Evolutionary conservation across 2,797 vertebrate genomes (phyloP).

Genomic region (Pangasius krempfi): DNA sequence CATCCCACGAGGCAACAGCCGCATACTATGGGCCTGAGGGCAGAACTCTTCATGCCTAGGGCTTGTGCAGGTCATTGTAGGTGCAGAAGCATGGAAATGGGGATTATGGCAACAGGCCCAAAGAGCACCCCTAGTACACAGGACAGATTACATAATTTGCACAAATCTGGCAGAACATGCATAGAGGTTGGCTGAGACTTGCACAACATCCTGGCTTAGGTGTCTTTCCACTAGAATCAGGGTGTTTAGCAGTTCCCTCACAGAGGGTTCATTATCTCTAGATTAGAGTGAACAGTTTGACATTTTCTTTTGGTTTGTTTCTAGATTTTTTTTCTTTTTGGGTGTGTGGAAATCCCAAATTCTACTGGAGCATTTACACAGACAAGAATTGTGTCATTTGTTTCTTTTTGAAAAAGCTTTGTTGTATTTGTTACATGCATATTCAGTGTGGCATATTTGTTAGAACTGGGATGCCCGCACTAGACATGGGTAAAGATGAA

Average conservation of each 20-base stretch:
- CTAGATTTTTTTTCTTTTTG: not conserved
- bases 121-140: not conserved
- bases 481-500: slow-evolving; percentile 45
- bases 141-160: not conserved
- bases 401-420: not conserved
- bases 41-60: not conserved
- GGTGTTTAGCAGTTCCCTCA: not conserved
- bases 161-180: not conserved
- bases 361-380: not conserved
- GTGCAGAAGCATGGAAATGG: not conserved
- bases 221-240: not conserved
- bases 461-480: slow-evolving; percentile 33
- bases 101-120: slow-evolving; percentile 2
- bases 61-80: not conserved
- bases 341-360: not conserved
- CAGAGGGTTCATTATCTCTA: not conserved
- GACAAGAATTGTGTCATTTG: not conserved
- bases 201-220: not conserved
- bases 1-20: not conserved
- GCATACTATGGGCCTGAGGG: not conserved
- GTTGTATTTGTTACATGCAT: not conserved
- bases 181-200: not conserved
- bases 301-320: not conserved
- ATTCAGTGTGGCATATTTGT: slow-evolving; percentile 24
- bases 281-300: not conserved